Conservation (phyloP, 92 coral and sea anemone genomes). For the Epizoanthus scotinus region DNA sequence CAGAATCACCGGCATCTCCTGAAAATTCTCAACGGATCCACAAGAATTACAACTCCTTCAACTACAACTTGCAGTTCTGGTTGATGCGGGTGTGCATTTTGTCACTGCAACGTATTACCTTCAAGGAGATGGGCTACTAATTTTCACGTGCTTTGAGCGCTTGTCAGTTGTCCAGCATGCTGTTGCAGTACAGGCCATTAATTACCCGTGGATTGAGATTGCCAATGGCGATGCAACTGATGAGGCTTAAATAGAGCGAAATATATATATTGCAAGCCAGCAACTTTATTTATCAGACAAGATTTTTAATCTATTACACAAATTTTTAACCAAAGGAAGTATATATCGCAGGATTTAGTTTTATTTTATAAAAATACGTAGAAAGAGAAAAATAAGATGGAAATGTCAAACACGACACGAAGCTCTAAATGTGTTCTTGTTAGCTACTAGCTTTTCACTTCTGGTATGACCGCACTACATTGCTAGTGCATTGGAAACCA, state of each 20-base stretch:
- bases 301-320: too few relatives aligned
- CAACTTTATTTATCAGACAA: too few relatives aligned
- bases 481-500: constrained; percentile 33
- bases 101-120: constrained; percentile 53
- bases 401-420: too few relatives aligned
- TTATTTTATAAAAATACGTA: too few relatives aligned
- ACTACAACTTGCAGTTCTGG: constrained; percentile 56
- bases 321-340: too few relatives aligned
- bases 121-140: constrained; percentile 53
- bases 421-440: constrained; percentile 32
- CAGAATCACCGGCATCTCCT: constrained; percentile 45
- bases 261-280: too few relatives aligned
- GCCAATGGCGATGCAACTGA: constrained; percentile 49
- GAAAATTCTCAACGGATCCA: constrained; percentile 37
- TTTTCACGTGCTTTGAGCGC: constrained; percentile 53
- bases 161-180: constrained; percentile 67
- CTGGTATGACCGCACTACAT: constrained; percentile 29
- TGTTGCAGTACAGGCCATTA: constrained; percentile 57
- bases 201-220: constrained; percentile 44
- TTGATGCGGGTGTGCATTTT: constrained; percentile 56
- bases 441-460: constrained; percentile 35
- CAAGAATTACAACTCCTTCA: constrained; percentile 28
- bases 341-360: too few relatives aligned
- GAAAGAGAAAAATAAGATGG: too few relatives aligned
- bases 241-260: too few relatives aligned